Base-by-base conservation (phyloP, 1,140 invertebrate genomes). In the Nasonia vitripennis region DNA sequence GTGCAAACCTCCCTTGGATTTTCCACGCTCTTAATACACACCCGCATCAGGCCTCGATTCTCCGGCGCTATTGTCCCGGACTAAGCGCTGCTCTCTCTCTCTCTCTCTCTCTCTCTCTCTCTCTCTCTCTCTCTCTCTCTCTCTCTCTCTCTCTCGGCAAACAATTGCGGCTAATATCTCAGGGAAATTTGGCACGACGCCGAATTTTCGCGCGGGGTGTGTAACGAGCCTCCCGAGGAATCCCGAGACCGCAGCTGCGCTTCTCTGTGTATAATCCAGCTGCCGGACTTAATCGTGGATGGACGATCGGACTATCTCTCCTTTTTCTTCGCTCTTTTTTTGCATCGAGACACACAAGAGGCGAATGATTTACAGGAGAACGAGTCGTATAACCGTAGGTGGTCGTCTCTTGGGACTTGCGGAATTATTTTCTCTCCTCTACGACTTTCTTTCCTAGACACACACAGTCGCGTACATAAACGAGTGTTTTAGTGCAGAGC, bases 121-220 rank as follows among this genome's bases (percentile, higher is more conserved):
- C 20, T 62, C 55, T 37, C 5, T 9, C 51, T 9, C 12, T 20
- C 20, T 62, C 55, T 37, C 5, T 9, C 51, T 9, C 12, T 20
- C 20, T 62, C 27, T 27, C 27, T 37, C 5, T 9, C 51, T 0
- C 12, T 20, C 20, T 62, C 55, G 55, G 55, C 55, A 62, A 51
- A 78, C 51, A 55, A 78, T 78, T 62, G 55, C 23, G 51, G 17
- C 77, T 37, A 67, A 78, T 78, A 78, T 67, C 12, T 78, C 77
- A 34, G 17, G 23, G 37, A 48, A 48, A 51, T 51, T 67, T 78
- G 77, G 77, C 77, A 12, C 27, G 27, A 1, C 31, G 77, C 77
- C 77, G 23, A 67, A 78, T 78, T 78, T 71, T 70, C 68, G 34
- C 68, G 34, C 55, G n/a, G 9, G 11, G 0, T 51, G 12, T 17